These are phyloP conservation scores for Phocoena sinus DNA, from an alignment of 2,113 vertebrate genomes.

Conservation along the genomic window DNA sequence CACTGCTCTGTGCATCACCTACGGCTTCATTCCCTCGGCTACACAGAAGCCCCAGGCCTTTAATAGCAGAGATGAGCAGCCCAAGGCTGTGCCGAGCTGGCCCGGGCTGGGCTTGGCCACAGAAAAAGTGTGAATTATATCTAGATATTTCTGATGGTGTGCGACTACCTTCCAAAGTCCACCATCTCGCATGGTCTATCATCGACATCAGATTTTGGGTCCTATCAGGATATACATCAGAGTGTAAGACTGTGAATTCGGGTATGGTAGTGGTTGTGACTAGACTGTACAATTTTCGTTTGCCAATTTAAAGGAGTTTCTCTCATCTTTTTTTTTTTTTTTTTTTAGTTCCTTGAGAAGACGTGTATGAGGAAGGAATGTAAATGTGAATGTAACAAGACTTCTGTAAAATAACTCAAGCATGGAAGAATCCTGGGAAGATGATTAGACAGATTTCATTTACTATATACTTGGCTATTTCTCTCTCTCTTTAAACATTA, in stretches of 20 bases:
- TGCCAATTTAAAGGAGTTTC: neutral
- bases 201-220: neutral
- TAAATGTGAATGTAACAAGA: neutral
- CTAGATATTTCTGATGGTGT: neutral
- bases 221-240: neutral
- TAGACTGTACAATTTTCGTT: neutral
- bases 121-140: neutral
- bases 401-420: neutral
- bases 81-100: neutral
- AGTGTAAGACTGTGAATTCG: neutral
- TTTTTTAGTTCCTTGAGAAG: conserved; percentile 63
- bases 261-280: neutral
- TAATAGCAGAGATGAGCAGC: neutral
- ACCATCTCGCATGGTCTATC: neutral
- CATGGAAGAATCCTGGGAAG: neutral
- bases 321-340: neutral
- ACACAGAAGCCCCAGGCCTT: neutral
- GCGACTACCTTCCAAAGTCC: neutral
- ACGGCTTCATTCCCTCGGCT: neutral
- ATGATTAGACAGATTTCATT: neutral
- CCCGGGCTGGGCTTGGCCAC: neutral
- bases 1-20: neutral
- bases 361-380: neutral
- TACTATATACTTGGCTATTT: neutral
- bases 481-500: neutral